Percentiles rank a stretch among this genome's conserved stretches.
Conservation (phyloP, 2,797 vertebrate genomes). For the Syngnathus acus region DNA sequence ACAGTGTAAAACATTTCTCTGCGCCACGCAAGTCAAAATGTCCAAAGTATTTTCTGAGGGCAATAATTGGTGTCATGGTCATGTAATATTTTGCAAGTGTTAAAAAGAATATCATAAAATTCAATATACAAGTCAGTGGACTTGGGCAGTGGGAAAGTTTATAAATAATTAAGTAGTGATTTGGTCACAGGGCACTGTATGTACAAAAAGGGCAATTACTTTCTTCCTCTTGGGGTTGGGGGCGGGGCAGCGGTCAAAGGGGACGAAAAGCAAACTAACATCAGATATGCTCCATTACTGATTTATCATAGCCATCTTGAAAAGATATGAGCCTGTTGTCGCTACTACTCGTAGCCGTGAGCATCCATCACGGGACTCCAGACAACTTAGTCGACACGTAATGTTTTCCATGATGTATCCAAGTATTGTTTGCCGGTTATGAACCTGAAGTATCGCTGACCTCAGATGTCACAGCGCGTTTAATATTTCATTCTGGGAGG, state of each 20-base stretch:
- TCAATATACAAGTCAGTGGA: constrained; percentile 67
- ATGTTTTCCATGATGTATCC: constrained; percentile 10
- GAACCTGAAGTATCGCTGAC: constrained; percentile 9
- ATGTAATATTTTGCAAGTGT: not conserved
- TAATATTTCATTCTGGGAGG: constrained; percentile 3
- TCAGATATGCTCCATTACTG: constrained; percentile 64
- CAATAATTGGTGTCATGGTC: not conserved
- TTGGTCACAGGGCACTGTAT: constrained; percentile 79
- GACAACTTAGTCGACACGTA: constrained; percentile 12
- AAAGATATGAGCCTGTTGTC: constrained; percentile 27
- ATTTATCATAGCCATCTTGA: constrained; percentile 52
- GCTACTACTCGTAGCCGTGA: constrained; percentile 24
- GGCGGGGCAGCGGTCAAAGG: constrained; percentile 61
- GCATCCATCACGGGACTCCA: constrained; percentile 14
- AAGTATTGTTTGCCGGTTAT: constrained; percentile 13
- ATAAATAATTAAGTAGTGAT: constrained; percentile 90
- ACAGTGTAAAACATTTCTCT: constrained; percentile 14
- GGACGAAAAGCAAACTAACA: constrained; percentile 71
- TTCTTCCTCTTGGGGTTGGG: constrained; percentile 69
- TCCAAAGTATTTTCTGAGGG: not conserved
- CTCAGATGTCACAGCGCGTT: constrained; percentile 5
- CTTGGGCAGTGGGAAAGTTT: constrained; percentile 73
- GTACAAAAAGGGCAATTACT: constrained; percentile 89
- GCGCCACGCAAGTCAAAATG: not conserved
- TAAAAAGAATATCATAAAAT: constrained; percentile 13